These are phyloP conservation scores for Spheniscus humboldti DNA, from an alignment of 2,797 vertebrate species.

Conservation along the genomic window DNA sequence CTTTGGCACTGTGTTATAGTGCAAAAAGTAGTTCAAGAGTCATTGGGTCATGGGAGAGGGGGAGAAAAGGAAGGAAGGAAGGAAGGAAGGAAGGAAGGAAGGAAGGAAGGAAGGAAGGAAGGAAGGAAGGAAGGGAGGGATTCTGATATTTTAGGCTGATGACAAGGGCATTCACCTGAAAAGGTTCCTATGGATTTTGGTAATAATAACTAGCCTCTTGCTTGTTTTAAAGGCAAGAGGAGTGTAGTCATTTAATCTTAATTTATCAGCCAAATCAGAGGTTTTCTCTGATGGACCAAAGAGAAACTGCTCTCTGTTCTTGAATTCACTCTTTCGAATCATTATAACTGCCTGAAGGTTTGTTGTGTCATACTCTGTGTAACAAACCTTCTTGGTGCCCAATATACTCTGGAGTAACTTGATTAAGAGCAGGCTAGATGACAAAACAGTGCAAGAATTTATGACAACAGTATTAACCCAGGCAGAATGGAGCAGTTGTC, in stretches of 20 bases:
- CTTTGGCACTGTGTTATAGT: neutral
- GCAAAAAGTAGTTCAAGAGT: neutral
- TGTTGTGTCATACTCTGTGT: neutral
- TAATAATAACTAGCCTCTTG: neutral
- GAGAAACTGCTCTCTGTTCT: neutral
- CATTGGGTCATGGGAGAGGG: neutral
- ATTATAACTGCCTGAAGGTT: neutral
- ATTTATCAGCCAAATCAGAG: neutral
- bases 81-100: neutral
- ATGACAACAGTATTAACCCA: neutral
- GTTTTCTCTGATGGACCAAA: neutral
- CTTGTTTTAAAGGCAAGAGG: neutral
- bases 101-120: too few species aligned
- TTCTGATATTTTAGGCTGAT: neutral
- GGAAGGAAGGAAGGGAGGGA: neutral
- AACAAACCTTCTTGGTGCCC: neutral
- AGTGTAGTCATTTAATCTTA: neutral
- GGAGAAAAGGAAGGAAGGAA: neutral
- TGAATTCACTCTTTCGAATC: neutral
- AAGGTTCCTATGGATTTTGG: neutral
- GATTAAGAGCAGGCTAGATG: neutral
- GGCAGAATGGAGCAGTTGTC: neutral
- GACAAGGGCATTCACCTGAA: neutral
- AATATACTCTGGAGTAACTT: neutral
- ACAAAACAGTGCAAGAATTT: neutral